Conservation (phyloP, 1,140 invertebrate genomes). For the Camponotus vicinus region DNA sequence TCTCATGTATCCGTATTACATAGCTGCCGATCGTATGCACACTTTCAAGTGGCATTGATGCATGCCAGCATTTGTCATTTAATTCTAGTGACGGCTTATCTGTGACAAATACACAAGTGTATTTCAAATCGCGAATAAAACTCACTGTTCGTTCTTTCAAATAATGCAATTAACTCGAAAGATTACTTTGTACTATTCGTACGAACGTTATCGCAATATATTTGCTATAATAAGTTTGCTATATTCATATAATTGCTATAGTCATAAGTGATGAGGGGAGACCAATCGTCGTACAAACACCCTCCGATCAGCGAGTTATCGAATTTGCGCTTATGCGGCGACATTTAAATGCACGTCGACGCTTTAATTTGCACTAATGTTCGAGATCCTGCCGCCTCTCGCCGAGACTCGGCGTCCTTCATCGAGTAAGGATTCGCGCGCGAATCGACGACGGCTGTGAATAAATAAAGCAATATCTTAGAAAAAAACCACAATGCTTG, state of each 20-base stretch:
- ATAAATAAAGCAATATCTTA: constrained; percentile 73
- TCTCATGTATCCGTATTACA: neutral
- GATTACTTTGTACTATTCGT: neutral
- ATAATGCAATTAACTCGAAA: constrained; percentile 5
- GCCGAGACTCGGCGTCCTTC: neutral
- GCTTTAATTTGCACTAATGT: constrained; percentile 72
- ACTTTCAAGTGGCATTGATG: neutral
- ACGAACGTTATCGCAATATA: neutral
- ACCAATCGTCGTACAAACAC: constrained; percentile 41
- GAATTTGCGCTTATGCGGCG: constrained; percentile 36
- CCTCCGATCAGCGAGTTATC: constrained; percentile 26
- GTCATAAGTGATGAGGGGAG: constrained; percentile 26
- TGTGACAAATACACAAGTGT: neutral
- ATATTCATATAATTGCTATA: neutral
- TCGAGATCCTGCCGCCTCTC: constrained; percentile 65
- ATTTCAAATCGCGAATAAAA: constrained; percentile 7
- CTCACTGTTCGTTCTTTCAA: neutral
- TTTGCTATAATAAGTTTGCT: too few relatives aligned
- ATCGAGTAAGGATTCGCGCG: neutral
- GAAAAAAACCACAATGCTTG: constrained; percentile 47
- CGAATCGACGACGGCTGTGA: constrained; percentile 33
- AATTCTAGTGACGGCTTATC: neutral
- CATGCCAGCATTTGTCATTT: neutral
- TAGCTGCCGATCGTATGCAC: neutral
- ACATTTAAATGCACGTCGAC: constrained; percentile 15